These are phyloP conservation scores for Stenchaetothrips biformis DNA, from an alignment of 2,888 invertebrate species.

Conservation along the genomic window DNA sequence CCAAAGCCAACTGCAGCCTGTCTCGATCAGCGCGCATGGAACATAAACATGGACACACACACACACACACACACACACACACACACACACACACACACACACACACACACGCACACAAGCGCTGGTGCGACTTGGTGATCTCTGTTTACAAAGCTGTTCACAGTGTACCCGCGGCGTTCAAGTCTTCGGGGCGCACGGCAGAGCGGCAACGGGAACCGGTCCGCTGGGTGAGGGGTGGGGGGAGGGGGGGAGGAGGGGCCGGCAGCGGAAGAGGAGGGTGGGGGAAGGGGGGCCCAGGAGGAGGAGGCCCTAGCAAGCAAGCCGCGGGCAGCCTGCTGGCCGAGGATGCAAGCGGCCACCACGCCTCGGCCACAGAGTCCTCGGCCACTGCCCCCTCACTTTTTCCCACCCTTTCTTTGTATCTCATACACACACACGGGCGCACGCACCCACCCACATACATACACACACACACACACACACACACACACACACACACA, in stretches of 20 bases:
- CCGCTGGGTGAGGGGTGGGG: neutral
- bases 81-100: no score
- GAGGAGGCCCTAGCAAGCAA: neutral
- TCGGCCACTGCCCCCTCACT: neutral
- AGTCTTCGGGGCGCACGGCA: no score
- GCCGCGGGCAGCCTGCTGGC: neutral
- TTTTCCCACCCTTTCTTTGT: neutral
- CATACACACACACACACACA: no score
- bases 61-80: no score
- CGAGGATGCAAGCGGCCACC: neutral
- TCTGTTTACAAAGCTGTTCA: no score
- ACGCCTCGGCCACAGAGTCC: neutral
- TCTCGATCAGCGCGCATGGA: no score
- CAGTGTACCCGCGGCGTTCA: constrained; percentile 4
- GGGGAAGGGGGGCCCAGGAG: neutral
- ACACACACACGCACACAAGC: no score
- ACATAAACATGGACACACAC: neutral
- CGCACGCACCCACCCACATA: no score
- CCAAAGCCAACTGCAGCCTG: no score
- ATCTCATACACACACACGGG: neutral
- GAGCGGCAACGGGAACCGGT: neutral
- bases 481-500: no score
- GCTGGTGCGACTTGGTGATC: no score
- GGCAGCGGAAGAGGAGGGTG: neutral
- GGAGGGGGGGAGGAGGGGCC: neutral